These are phyloP conservation scores for Mimachlamys varia DNA, from an alignment of 2,888 invertebrate genomes.

Conservation along the genomic window DNA sequence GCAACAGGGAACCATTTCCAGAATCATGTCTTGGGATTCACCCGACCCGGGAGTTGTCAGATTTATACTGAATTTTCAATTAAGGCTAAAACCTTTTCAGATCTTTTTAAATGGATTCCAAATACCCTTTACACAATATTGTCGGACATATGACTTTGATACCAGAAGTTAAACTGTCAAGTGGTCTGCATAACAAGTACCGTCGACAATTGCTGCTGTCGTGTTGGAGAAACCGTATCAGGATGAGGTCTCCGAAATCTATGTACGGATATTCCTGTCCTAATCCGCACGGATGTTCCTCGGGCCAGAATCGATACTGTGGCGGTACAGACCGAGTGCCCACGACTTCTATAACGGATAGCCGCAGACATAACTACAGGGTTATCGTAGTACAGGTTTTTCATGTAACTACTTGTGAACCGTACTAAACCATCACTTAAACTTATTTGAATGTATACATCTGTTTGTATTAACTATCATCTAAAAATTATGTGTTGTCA, in stretches of 20 bases:
- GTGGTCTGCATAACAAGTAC: constrained; percentile 30
- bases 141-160: constrained; percentile 11
- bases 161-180: constrained; percentile 27
- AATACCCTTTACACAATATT: constrained; percentile 34
- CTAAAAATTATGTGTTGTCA: too few species aligned
- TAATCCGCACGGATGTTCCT: not conserved
- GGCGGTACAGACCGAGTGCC: not conserved
- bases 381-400: not conserved
- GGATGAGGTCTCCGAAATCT: not conserved
- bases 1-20: constrained; percentile 19
- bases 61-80: constrained; percentile 36
- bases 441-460: not conserved
- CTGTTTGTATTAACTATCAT: too few species aligned
- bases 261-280: constrained; percentile 21
- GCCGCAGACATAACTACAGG: too few species aligned
- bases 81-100: constrained; percentile 33
- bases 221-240: not conserved
- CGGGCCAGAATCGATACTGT: constrained; percentile 12
- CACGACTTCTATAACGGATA: not conserved
- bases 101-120: constrained; percentile 16
- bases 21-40: constrained; percentile 14
- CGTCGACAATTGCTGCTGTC: constrained; percentile 2
- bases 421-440: not conserved
- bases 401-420: not conserved
- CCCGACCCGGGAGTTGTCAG: constrained; percentile 1